phyloP scores from a whole-genome alignment of 2,113 vertebrate species.

The Sander lucioperca region DNA sequence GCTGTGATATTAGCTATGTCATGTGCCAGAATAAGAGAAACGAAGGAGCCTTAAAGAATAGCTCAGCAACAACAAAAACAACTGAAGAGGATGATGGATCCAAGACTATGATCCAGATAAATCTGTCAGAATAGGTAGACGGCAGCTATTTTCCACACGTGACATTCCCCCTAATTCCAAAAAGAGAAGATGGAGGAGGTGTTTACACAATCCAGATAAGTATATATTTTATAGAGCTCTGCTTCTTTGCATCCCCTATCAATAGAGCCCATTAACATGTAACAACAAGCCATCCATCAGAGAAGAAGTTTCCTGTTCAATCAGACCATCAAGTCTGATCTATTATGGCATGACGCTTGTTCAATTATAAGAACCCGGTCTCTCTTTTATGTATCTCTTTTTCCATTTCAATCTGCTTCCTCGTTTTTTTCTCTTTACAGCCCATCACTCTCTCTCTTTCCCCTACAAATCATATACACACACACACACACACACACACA shows the following conservation, averaged over 20 bases:
- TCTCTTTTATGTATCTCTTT: conserved; percentile 27
- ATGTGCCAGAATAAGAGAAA: not conserved
- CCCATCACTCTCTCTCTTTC: conserved; percentile 6
- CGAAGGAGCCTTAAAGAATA: not conserved
- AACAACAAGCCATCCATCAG: conserved; percentile 64
- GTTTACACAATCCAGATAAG: conserved; percentile 61
- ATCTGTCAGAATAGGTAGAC: conserved; percentile 27
- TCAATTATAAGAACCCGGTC: conserved; percentile 40
- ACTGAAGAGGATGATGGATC: conserved; percentile 22
- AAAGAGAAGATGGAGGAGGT: conserved; percentile 62
- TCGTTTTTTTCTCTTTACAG: conserved; percentile 3
- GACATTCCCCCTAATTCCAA: conserved; percentile 22
- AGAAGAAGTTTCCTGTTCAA: conserved; percentile 52
- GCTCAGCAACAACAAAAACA: conserved; percentile 21
- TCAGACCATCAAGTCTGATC: conserved; percentile 60
- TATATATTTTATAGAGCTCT: conserved; percentile 72
- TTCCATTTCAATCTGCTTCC: conserved; percentile 33
- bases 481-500: no score
- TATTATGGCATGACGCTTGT: conserved; percentile 27
- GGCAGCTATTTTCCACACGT: conserved; percentile 12
- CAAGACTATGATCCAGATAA: conserved; percentile 30
- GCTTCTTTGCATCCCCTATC: conserved; percentile 54
- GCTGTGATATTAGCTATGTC: not conserved
- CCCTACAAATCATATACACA: conserved; percentile 11
- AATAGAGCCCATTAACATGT: conserved; percentile 67